Base-by-base conservation (phyloP, 2,797 vertebrate genomes). In the Acanthornis magna region DNA sequence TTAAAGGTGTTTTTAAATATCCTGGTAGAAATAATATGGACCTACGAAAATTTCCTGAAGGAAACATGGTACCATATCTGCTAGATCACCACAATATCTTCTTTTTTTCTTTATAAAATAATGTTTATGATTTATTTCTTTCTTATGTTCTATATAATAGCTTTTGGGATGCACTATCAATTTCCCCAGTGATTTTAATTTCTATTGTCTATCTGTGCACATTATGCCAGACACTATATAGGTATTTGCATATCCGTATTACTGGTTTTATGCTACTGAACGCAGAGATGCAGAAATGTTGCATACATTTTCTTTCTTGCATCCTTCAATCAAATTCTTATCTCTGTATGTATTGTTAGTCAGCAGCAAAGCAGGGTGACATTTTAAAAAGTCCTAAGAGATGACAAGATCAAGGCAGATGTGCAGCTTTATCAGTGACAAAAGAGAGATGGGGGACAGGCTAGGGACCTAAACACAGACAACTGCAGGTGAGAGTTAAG, bases 171-270 rank as follows among this genome's bases (percentile, higher is more conserved):
- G 40, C 14, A 75, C 68, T 95, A 94, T 93, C 70, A 60, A 38
- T 95, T 97, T 97, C 53, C 67, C 27, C 26, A 40, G 58, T 89
- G 60, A 95, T 93, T 97, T 96, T 94, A 95, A 97, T 97, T 97
- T 79, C 75, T 96, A 23, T 63, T 73, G 14, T 82, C 55, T 96
- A 87, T 93, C 83, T 95, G 38, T 47, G 89, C 17, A 75, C 60
- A 95, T 96, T 96, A 93, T 94, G 93, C 96, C 54, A 95, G 88
- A 73, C 27, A 87, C 89, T 96, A 93, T 83, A 40, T 58, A 94
- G 34, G 32, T 83, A 96, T 98, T 96, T 97, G n/a, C 74, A 90
- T 97, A 96, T 77, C 63, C 66, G 16, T 91, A 53, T 94, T 93
- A 73, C 29, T 74, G 25, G 2, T 88, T 67, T 96, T 86, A 57